Conservation (phyloP, 1,140 invertebrate genomes). For the Nephila pilipes region DNA sequence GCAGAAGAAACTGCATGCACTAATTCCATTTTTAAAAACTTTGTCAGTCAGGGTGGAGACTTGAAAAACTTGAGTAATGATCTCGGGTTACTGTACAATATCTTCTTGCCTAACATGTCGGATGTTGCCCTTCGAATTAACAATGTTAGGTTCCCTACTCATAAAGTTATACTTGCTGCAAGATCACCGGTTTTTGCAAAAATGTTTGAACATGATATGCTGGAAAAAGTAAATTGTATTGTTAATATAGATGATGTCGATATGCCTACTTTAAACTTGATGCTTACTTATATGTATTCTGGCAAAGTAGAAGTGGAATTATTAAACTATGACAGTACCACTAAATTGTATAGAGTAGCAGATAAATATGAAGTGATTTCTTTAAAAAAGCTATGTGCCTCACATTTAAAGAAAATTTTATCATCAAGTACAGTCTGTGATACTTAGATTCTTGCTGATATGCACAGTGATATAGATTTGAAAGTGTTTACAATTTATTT, state of each 20-base stretch:
- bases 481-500: not conserved
- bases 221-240: conserved; percentile 65
- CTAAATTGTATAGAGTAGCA: not conserved
- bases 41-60: not conserved
- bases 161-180: conserved; percentile 77
- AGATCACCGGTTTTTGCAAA: conserved; percentile 78
- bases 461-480: conserved; percentile 19
- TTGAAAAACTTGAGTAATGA: not conserved
- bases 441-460: not conserved
- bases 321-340: conserved; percentile 1
- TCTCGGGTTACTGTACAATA: not conserved
- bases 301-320: not conserved
- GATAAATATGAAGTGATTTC: conserved; percentile 42
- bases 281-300: conserved; percentile 71
- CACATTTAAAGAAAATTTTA: not conserved
- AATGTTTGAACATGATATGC: conserved; percentile 77
- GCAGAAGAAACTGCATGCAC: not conserved
- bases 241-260: conserved; percentile 73
- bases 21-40: not conserved
- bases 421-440: conserved; percentile 18
- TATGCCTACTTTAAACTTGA: conserved; percentile 43
- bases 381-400: conserved; percentile 2
- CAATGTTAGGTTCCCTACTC: conserved; percentile 46
- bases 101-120: not conserved
- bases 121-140: not conserved